A percentile compares a stretch with the other conserved stretches of the same genome.
Conservation (phyloP, 2,113 vertebrate species). For the Takifugu flavidus region DNA sequence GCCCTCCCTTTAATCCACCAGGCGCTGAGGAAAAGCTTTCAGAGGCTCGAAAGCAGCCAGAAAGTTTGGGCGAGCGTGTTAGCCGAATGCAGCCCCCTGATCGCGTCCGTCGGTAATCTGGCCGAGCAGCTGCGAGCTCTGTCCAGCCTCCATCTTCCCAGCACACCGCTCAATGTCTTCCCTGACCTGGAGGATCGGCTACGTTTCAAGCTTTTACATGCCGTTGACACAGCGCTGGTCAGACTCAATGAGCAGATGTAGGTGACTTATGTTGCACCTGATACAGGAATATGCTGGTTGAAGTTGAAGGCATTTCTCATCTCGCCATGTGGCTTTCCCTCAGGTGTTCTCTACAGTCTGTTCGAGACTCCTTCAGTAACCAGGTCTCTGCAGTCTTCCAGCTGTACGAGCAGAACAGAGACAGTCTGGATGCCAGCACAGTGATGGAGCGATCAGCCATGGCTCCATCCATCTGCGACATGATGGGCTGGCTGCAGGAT, state of each 20-base stretch:
- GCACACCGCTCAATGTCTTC: conserved; percentile 73
- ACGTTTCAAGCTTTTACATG: conserved; percentile 74
- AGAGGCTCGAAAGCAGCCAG: conserved; percentile 60
- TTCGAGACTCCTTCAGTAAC: conserved; percentile 72
- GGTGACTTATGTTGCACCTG: conserved; percentile 41
- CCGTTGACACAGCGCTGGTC: conserved; percentile 72
- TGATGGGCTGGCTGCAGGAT: conserved; percentile 87
- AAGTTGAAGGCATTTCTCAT: neutral
- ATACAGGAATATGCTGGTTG: neutral
- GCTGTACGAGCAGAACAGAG: conserved; percentile 71
- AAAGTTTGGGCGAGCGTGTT: conserved; percentile 65
- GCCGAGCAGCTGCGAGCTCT: conserved; percentile 78
- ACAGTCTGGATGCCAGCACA: conserved; percentile 44
- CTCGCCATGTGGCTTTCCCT: neutral
- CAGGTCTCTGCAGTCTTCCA: conserved; percentile 68
- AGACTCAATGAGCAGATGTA: conserved; percentile 78
- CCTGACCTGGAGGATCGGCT: conserved; percentile 74
- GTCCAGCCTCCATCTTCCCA: conserved; percentile 58
- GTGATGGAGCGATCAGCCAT: conserved; percentile 64
- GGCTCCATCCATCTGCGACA: conserved; percentile 83
- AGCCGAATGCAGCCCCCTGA: conserved; percentile 68
- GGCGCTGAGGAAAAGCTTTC: conserved; percentile 75
- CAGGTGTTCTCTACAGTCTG: conserved; percentile 76
- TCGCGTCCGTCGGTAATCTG: conserved; percentile 79
- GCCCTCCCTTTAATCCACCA: conserved; percentile 50